Evolutionary conservation across 2,113 vertebrate genomes (phyloP).

Genomic region (Petrocephalus microphthalmus): DNA sequence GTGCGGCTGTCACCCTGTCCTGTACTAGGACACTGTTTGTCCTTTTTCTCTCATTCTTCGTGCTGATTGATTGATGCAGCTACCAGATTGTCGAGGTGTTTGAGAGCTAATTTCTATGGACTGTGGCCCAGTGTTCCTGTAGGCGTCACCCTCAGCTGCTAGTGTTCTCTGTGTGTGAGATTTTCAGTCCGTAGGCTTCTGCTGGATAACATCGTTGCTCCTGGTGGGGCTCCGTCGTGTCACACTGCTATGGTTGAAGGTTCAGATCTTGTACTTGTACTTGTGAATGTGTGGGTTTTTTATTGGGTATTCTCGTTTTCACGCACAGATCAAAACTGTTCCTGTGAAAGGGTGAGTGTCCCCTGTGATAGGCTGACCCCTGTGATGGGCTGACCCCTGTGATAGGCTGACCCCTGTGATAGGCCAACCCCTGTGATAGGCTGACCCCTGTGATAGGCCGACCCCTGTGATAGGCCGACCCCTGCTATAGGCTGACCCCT

Average conservation of each 20-base stretch:
- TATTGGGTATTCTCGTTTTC: not conserved
- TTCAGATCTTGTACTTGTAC: not conserved
- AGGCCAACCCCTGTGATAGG: too few species aligned
- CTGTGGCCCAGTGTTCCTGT: not conserved
- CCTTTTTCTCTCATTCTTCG: not conserved
- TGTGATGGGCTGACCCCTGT: too few species aligned
- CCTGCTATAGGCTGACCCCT: too few species aligned
- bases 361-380: not conserved
- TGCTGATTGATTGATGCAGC: slow-evolving; percentile 7
- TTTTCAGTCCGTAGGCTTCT: not conserved
- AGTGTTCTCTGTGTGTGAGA: not conserved
- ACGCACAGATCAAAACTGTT: not conserved
- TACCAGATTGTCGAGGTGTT: not conserved
- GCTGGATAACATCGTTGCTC: not conserved
- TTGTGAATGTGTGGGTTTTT: not conserved
- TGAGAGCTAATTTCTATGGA: not conserved
- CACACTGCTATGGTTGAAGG: not conserved
- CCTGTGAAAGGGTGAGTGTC: not conserved
- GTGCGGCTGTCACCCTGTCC: not conserved
- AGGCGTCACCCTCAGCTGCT: not conserved
- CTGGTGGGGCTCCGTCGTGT: not conserved
- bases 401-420: too few species aligned
- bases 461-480: too few species aligned
- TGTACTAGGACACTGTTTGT: not conserved
- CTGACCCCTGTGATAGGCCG: too few species aligned